Conservation (phyloP, 92 coral and sea anemone species). For the Porites evermanni region DNA sequence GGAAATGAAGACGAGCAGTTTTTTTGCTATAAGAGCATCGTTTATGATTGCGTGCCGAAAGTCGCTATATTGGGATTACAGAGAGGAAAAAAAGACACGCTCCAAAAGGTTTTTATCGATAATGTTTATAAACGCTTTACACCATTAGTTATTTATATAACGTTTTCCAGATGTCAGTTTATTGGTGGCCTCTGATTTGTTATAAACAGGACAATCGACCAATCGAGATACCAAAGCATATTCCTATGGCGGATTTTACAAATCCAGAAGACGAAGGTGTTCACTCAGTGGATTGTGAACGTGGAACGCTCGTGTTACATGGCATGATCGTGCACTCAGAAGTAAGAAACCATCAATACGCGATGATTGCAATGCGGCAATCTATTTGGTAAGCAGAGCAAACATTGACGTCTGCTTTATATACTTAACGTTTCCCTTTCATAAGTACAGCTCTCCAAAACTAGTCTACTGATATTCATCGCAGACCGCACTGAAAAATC, state of each 20-base stretch:
- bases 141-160: neutral
- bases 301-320: conserved; percentile 13
- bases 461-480: too few species aligned
- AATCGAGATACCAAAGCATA: neutral
- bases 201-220: conserved; percentile 36
- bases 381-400: conserved; percentile 1
- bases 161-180: neutral
- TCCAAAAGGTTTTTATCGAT: neutral
- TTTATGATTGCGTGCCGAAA: neutral
- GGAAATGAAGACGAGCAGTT: neutral
- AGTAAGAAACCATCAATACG: conserved; percentile 12
- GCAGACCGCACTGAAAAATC: too few species aligned
- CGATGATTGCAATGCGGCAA: neutral
- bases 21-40: neutral
- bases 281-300: conserved; percentile 1
- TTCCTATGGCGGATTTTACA: conserved; percentile 23
- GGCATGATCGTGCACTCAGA: conserved; percentile 34
- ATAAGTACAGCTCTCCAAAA: too few species aligned
- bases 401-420: too few species aligned
- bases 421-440: too few species aligned
- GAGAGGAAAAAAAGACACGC: neutral
- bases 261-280: conserved; percentile 20
- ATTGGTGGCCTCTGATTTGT: too few species aligned
- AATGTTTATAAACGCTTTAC: neutral
- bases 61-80: neutral